A percentile compares a stretch with the other conserved stretches of the same genome.
phyloP scores from a whole-genome alignment of 2,113 vertebrate genomes.

The Cairina moschata region DNA sequence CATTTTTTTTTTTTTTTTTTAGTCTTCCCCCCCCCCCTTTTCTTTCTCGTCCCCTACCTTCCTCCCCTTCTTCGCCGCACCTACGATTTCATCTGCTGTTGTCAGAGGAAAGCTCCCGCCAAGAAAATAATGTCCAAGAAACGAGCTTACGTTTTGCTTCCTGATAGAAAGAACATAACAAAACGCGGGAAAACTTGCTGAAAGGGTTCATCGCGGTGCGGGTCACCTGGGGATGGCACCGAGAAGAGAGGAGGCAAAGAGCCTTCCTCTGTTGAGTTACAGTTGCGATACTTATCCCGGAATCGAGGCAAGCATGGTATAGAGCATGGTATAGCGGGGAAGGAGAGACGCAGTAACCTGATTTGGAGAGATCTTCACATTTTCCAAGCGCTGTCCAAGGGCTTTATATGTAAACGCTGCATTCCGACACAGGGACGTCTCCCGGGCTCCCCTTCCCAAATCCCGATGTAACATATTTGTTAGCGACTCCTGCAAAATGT shows the following conservation, averaged over 20 bases:
- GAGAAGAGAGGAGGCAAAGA: background rate
- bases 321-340: background rate
- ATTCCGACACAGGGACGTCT: background rate
- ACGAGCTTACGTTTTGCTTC: background rate
- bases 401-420: background rate
- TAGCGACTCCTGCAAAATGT: background rate
- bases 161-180: background rate
- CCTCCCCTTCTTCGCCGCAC: background rate
- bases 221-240: background rate
- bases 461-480: background rate
- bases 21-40: background rate
- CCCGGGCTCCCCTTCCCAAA: background rate
- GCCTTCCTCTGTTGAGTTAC: background rate
- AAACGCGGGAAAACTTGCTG: constrained; percentile 19
- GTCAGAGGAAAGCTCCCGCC: background rate
- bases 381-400: background rate
- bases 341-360: background rate
- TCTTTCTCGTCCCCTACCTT: background rate
- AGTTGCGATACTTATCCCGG: background rate
- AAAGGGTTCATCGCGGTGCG: background rate
- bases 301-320: background rate
- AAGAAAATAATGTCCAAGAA: constrained; percentile 2
- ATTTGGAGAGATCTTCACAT: background rate
- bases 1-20: background rate
- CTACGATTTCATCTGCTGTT: background rate